Conservation (phyloP, 2,797 vertebrate genomes). For the Sitta carolinensis region DNA sequence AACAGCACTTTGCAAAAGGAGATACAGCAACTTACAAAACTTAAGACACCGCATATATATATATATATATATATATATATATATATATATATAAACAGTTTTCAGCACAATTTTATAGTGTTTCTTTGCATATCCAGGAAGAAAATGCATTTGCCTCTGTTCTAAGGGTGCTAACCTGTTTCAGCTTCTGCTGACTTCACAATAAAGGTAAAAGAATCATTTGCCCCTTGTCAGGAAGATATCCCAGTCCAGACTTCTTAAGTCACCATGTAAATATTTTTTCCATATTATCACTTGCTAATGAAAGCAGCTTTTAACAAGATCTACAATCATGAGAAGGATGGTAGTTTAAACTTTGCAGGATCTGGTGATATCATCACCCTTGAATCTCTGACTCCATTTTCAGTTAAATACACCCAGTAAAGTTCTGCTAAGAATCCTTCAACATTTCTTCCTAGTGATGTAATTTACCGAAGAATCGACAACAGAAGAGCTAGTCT, state of each 20-base stretch:
- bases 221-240: not conserved
- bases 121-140: not conserved
- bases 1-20: not conserved
- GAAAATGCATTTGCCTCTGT: not conserved
- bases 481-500: not conserved
- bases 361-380: not conserved
- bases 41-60: not conserved
- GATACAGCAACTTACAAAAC: not conserved
- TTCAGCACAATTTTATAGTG: not conserved
- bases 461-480: not conserved
- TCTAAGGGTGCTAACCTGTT: not conserved
- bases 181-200: not conserved
- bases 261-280: not conserved
- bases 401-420: not conserved
- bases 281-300: not conserved
- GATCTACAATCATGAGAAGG: not conserved
- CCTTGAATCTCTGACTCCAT: not conserved
- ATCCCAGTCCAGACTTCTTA: not conserved
- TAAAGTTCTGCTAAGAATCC: not conserved
- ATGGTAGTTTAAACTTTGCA: not conserved
- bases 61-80: too few relatives aligned
- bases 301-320: not conserved
- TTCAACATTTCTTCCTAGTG: not conserved
- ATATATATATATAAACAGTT: not conserved
- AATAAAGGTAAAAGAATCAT: not conserved